Percentiles rank a stretch among this genome's conserved stretches.
These are phyloP conservation scores for Fragum sueziense DNA, from an alignment of 2,888 invertebrate species.

Conservation along the genomic window DNA sequence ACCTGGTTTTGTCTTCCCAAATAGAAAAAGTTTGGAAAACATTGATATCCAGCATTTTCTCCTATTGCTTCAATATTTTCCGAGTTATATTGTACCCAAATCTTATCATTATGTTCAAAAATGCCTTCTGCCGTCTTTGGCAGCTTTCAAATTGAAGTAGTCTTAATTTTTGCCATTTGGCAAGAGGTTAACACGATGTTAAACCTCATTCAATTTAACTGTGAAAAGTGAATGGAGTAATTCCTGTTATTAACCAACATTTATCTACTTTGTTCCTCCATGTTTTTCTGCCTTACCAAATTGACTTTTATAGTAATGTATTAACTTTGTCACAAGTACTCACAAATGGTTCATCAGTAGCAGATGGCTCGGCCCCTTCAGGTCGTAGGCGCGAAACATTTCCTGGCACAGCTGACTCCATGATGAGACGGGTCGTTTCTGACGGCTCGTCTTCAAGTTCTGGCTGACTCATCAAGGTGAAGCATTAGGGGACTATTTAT, in stretches of 20 bases:
- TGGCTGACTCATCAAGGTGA: slow-evolving; percentile 43
- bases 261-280: too few species aligned
- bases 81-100: background rate
- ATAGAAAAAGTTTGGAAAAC: too few species aligned
- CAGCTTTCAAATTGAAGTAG: too few species aligned
- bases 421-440: slow-evolving; percentile 67
- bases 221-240: too few species aligned
- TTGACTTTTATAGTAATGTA: too few species aligned
- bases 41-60: too few species aligned
- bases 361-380: background rate
- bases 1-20: too few species aligned
- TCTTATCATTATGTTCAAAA: background rate
- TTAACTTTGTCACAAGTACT: background rate
- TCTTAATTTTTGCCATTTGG: too few species aligned
- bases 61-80: background rate
- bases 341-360: background rate
- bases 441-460: slow-evolving; percentile 56
- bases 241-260: too few species aligned
- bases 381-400: background rate
- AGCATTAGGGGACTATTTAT: background rate
- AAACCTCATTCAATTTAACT: too few species aligned
- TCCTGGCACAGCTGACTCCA: slow-evolving; percentile 37
- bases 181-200: too few species aligned
- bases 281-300: too few species aligned
- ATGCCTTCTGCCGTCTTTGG: background rate